These are phyloP conservation scores for Lordiphosa stackelbergi DNA, from an alignment of 1,140 invertebrate genomes.

Conservation along the genomic window DNA sequence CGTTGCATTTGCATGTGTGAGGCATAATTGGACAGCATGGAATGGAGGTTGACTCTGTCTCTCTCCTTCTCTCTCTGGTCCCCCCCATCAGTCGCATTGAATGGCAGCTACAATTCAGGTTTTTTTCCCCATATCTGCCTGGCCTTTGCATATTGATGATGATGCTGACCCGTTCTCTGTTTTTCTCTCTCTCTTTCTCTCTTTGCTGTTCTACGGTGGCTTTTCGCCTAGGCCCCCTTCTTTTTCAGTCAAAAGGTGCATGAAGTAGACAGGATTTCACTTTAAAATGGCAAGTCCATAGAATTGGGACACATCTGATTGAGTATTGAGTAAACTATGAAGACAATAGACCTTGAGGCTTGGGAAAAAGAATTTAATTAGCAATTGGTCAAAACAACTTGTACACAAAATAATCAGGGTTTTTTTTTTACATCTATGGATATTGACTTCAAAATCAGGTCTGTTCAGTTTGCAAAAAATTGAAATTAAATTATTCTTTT, in stretches of 20 bases:
- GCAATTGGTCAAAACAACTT: too few species aligned
- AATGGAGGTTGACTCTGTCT: constrained; percentile 17
- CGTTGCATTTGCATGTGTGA: constrained; percentile 71
- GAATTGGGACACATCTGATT: constrained; percentile 47
- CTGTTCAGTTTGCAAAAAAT: too few species aligned
- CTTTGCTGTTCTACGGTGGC: constrained; percentile 42
- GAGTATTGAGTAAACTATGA: background rate
- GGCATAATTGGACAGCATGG: constrained; percentile 66
- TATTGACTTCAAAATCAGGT: too few species aligned
- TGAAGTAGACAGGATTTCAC: constrained; percentile 29
- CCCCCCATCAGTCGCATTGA: constrained; percentile 27
- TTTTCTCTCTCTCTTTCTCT: constrained; percentile 2
- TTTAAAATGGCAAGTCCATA: constrained; percentile 32
- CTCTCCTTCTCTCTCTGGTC: background rate
- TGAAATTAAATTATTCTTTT: too few species aligned
- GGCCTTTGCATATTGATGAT: constrained; percentile 68
- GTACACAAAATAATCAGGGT: too few species aligned
- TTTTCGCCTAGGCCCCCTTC: constrained; percentile 18
- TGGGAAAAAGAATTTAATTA: constrained; percentile 2
- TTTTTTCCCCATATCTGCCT: constrained; percentile 8
- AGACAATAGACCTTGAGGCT: constrained; percentile 21
- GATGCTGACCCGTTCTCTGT: constrained; percentile 33
- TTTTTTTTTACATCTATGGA: too few species aligned
- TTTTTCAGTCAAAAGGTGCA: constrained; percentile 1
- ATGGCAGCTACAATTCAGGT: constrained; percentile 45